These are phyloP conservation scores for Phataginus tetradactyla DNA, from an alignment of 2,797 vertebrate species.

Conservation along the genomic window DNA sequence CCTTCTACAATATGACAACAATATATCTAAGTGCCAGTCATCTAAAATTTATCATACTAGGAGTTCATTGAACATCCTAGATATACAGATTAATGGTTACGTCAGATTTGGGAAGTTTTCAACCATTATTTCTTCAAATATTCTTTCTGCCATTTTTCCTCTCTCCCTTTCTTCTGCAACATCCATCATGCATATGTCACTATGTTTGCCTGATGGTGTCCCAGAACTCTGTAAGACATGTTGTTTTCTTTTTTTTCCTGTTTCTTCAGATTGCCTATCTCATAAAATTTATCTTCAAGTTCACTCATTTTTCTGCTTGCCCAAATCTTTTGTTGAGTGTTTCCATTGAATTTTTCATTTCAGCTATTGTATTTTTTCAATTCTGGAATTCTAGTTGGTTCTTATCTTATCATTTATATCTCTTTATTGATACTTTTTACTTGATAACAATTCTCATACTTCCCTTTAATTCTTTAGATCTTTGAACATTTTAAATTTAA, in stretches of 20 bases:
- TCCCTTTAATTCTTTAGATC: background rate
- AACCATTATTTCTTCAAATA: background rate
- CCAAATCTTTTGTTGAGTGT: background rate
- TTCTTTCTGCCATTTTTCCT: background rate
- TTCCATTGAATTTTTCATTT: background rate
- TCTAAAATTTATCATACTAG: background rate
- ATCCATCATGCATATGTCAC: background rate
- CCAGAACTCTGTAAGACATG: background rate
- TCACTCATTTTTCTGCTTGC: background rate
- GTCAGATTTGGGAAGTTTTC: background rate
- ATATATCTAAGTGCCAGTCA: background rate
- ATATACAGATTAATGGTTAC: background rate
- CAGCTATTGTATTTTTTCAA: background rate
- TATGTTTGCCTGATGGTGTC: background rate
- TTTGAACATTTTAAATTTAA: background rate
- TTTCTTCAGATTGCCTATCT: background rate
- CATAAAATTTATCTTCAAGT: background rate
- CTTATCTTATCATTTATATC: background rate
- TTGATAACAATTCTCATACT: background rate
- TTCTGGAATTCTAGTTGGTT: background rate
- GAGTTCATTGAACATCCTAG: background rate
- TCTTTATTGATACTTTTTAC: background rate
- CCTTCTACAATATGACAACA: background rate
- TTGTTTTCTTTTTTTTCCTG: background rate
- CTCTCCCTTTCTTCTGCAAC: background rate